A percentile compares a stretch with the other conserved stretches of the same genome.
Conservation (phyloP, 2,797 vertebrate species). For the Acrocephalus scirpaceus region DNA sequence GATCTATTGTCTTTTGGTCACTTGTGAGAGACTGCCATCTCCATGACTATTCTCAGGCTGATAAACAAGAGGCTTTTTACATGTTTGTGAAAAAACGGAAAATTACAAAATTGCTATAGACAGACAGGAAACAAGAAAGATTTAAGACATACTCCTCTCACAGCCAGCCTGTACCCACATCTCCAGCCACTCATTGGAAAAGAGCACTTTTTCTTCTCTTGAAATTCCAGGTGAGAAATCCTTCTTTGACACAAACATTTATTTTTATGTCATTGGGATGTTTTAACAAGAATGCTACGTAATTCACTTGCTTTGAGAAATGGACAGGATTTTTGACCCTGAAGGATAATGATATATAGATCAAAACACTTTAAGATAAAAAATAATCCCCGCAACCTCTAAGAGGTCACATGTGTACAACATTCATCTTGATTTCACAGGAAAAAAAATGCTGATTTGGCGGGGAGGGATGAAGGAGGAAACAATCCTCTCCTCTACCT, state of each 20-base stretch:
- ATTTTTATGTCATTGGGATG: background rate
- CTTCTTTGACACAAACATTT: background rate
- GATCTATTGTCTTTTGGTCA: background rate
- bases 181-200: background rate
- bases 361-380: background rate
- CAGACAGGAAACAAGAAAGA: background rate
- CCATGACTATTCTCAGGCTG: background rate
- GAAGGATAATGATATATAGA: background rate
- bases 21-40: background rate
- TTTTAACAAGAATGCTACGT: background rate
- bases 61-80: background rate
- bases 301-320: slow-evolving; percentile 1
- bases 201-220: background rate
- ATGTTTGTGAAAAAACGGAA: rapidly evolving
- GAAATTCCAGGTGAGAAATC: background rate
- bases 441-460: background rate
- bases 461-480: background rate
- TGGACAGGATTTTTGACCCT: background rate
- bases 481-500: background rate
- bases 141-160: background rate
- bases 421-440: background rate
- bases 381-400: background rate
- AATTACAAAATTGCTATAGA: background rate
- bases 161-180: background rate
- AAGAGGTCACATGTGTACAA: background rate